These are phyloP conservation scores for Poecilia gillii DNA, from an alignment of 2,797 vertebrate species.

Conservation along the genomic window DNA sequence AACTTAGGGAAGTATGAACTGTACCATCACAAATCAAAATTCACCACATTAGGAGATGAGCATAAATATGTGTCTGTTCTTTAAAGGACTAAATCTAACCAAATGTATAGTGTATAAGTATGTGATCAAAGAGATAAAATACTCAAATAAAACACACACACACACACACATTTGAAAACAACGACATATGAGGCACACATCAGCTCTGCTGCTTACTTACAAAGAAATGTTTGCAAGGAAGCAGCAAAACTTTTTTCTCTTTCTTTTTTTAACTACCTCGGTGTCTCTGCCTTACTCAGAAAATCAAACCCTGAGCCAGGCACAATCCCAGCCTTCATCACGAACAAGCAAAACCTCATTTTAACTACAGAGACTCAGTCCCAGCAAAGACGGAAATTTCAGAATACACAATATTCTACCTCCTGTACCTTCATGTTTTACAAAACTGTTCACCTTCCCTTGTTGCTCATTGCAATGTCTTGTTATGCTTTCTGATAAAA, in stretches of 20 bases:
- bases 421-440: conserved; percentile 17
- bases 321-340: conserved; percentile 1
- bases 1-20: background rate
- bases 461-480: conserved; percentile 24
- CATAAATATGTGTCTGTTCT: background rate
- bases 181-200: background rate
- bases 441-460: conserved; percentile 28
- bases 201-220: background rate
- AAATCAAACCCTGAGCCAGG: conserved; percentile 1
- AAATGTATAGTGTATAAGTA: background rate
- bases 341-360: conserved; percentile 6
- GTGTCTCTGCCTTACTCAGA: conserved; percentile 2
- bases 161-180: too few species aligned
- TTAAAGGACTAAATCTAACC: background rate
- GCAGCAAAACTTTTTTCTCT: background rate
- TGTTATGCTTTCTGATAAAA: conserved; percentile 35
- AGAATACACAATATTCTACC: background rate
- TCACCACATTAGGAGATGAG: background rate
- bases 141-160: background rate
- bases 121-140: background rate
- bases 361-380: background rate
- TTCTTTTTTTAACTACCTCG: conserved; percentile 2
- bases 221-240: background rate
- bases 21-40: background rate
- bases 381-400: background rate